Conservation (phyloP, 2,797 vertebrate species). For the Mionectes olivaceus region DNA sequence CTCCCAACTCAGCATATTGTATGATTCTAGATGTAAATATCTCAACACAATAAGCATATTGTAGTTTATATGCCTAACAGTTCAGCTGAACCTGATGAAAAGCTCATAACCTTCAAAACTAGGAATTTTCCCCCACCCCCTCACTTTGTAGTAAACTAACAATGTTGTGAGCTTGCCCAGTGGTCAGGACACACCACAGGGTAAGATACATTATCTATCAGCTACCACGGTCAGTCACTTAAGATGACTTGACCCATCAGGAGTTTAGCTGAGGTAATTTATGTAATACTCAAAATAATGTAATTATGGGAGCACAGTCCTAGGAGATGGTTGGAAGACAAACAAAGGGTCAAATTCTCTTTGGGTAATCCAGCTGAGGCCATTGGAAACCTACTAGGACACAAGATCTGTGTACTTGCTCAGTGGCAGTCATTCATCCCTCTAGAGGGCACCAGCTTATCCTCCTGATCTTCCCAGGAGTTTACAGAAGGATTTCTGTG, state of each 20-base stretch:
- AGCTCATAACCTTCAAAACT: background rate
- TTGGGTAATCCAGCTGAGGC: background rate
- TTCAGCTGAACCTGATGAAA: background rate
- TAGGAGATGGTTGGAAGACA: background rate
- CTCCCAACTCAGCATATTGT: background rate
- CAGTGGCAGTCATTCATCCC: background rate
- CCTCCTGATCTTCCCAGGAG: background rate
- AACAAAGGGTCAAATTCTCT: background rate
- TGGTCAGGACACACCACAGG: background rate
- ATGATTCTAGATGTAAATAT: background rate
- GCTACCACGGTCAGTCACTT: background rate
- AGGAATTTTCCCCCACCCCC: background rate
- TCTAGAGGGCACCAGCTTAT: background rate
- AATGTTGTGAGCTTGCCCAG: background rate
- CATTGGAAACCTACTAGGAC: background rate
- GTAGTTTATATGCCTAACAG: background rate
- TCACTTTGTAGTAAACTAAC: background rate
- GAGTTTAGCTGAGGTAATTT: background rate
- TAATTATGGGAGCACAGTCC: background rate
- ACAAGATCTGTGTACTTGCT: background rate
- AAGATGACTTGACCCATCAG: background rate
- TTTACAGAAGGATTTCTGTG: background rate
- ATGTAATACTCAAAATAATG: background rate
- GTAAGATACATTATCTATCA: background rate
- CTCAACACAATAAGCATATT: background rate